Evolutionary conservation across 2,888 invertebrate species (phyloP), one percentile per base, ranked within the genome.

Genomic region (Microdon myrmicae): DNA sequence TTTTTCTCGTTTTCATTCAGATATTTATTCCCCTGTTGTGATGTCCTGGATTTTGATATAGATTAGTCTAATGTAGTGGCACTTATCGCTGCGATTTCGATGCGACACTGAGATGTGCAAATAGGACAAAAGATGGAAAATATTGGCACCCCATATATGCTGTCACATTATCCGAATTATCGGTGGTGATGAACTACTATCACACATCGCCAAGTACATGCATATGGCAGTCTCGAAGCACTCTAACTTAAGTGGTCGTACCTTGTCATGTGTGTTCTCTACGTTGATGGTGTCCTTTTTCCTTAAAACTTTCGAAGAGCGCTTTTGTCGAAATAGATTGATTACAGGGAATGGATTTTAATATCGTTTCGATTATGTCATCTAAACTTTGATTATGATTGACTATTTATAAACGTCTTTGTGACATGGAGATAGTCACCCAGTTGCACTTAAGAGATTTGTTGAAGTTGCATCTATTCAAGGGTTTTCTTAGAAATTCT

Each of bases 31-130:
- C 56, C 12, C 49, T 38, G 20, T 29, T 12, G 49, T 56, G 56
- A 39, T 37, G n/a, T 56, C 41, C 56, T 56, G 25, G 29, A 44
- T 56, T 53, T 51, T 43, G 31, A 26, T 41, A n/a, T 53, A 29
- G 64, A 64, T 64, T 64, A 64, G 64, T 53, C 64, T 58, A 64
- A 64, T 64, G 64, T 64, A 64, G 64, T 58, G 51, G 51, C 64
- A 64, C 64, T 64, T 64, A 58, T 58, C 37, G 45, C 47, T 17
- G 64, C 43, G 64, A 64, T 64, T 64, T 58, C 58, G 64, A 64
- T 51, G 47, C 26, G 64, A 53, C 51, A 19, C 43, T 58, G 58
- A 64, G 47, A 58, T 53, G 37, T 58, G 45, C 45, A 41, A 51
- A 64, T 13, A 54, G 25, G 20, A 39, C 22, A n/a, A 4, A 13